phyloP scores from a whole-genome alignment of 1,140 invertebrate species.

The Periplaneta americana region DNA sequence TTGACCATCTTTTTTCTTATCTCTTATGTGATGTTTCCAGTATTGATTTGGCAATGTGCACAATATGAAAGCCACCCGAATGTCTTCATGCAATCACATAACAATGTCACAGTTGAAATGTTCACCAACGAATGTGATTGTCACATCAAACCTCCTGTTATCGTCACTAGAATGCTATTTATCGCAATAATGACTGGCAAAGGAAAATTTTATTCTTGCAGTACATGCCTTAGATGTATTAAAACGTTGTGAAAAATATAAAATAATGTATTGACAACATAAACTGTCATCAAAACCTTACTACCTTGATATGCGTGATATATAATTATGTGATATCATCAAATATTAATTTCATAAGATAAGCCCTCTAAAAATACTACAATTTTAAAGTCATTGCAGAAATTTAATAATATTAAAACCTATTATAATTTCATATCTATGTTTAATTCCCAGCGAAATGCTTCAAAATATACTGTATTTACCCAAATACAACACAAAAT shows the following conservation, averaged over 20 bases:
- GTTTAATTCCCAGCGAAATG: too few relatives aligned
- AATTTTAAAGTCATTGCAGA: too few relatives aligned
- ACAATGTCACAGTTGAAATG: background rate
- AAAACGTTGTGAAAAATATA: background rate
- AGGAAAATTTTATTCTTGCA: background rate
- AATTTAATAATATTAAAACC: too few relatives aligned
- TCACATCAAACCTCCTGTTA: background rate
- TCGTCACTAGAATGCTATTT: background rate
- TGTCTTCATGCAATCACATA: background rate
- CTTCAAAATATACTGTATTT: too few relatives aligned
- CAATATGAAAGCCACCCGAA: background rate
- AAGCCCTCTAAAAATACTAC: too few relatives aligned
- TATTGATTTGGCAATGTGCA: background rate
- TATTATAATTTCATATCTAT: too few relatives aligned
- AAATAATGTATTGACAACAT: background rate
- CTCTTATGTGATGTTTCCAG: background rate
- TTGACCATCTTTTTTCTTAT: background rate
- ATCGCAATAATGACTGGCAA: background rate
- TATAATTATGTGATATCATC: background rate
- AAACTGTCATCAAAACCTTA: background rate
- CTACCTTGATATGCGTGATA: background rate
- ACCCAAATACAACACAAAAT: too few relatives aligned
- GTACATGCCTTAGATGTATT: background rate
- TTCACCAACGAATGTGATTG: too few relatives aligned
- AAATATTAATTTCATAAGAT: too few relatives aligned